Evolutionary conservation across 2,113 vertebrate species (phyloP), one percentile per base, ranked within the genome.

Genomic region (Vulpes lagopus): DNA sequence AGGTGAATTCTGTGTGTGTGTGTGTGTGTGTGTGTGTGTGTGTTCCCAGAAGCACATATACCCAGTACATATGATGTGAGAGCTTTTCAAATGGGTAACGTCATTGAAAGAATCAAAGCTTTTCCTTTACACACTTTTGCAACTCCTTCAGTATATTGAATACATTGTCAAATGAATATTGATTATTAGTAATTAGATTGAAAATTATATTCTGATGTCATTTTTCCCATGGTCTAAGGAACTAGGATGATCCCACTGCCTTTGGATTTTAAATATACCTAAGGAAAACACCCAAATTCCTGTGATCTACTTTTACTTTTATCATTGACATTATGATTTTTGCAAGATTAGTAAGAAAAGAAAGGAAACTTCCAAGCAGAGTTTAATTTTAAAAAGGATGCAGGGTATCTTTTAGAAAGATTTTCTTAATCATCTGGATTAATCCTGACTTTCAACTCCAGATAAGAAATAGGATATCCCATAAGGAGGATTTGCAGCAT

Each of bases 301-400:
- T 79, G 38, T 92, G 60, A 88, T 94, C 35, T 83, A 65, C 25
- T 93, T 97, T 97, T 88, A 64, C 67, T 96, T 84, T 96, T 92
- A 83, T 5, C 94, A 84, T 87, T 86, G 91, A 38, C 17, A 89
- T 93, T 95, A 95, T 94, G 82, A 97, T 23, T 73, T 94, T 67
- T 20, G 0, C 94, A 85, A 78, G 92, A 93, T 94, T 67, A 22
- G 0, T 94, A 85, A 78, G 92, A 93, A 94, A 97, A 84, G 25
- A 92, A 97, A 97, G 80, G 67, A 86, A 97, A 96, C 38, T 91
- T 98, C 43, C 20, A 91, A 80, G 74, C 60, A 98, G 79, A 98
- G 51, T 96, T 99, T 98, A 98, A 99, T 98, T 98, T 98, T 95
- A 96, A 97, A 98, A 78, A 98, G 98, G 97, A 98, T 98, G 81